phyloP scores from a whole-genome alignment of 2,888 invertebrate species.

The Cantharis rustica region DNA sequence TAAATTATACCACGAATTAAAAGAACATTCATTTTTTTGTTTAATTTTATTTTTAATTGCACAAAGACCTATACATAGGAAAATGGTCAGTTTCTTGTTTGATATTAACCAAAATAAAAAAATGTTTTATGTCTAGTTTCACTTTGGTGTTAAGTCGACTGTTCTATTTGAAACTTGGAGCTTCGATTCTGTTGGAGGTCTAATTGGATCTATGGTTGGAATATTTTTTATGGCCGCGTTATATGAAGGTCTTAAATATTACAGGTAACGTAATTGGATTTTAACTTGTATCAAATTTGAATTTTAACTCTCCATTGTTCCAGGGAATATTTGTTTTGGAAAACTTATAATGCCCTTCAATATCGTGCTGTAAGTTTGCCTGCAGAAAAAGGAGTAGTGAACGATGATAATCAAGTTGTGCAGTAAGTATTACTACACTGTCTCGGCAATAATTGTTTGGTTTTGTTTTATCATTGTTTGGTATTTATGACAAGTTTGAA shows the following conservation, averaged over 20 bases:
- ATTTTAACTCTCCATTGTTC: slow-evolving; percentile 34
- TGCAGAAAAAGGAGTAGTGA: slow-evolving; percentile 65
- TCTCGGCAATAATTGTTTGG: neutral
- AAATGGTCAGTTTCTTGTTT: too few species aligned
- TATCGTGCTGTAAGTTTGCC: slow-evolving; percentile 85
- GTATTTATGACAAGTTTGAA: neutral
- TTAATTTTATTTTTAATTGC: too few species aligned
- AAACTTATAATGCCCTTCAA: slow-evolving; percentile 82
- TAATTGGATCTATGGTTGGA: slow-evolving; percentile 88
- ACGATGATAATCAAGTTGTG: slow-evolving; percentile 74
- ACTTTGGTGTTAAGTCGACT: slow-evolving; percentile 76
- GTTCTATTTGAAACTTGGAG: slow-evolving; percentile 86
- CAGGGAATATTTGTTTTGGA: slow-evolving; percentile 84
- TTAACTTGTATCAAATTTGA: slow-evolving; percentile 6
- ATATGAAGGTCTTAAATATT: slow-evolving; percentile 95
- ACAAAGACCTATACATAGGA: too few species aligned
- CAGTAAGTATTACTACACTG: slow-evolving; percentile 67
- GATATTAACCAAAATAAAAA: too few species aligned
- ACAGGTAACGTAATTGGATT: slow-evolving; percentile 56
- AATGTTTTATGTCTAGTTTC: slow-evolving; percentile 66
- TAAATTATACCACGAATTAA: too few species aligned
- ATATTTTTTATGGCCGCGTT: slow-evolving; percentile 91
- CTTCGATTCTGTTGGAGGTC: slow-evolving; percentile 72
- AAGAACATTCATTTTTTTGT: too few species aligned
- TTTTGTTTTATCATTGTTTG: neutral